Conservation (phyloP, 1,140 invertebrate genomes). For the Pygmarrhopalites habei region DNA sequence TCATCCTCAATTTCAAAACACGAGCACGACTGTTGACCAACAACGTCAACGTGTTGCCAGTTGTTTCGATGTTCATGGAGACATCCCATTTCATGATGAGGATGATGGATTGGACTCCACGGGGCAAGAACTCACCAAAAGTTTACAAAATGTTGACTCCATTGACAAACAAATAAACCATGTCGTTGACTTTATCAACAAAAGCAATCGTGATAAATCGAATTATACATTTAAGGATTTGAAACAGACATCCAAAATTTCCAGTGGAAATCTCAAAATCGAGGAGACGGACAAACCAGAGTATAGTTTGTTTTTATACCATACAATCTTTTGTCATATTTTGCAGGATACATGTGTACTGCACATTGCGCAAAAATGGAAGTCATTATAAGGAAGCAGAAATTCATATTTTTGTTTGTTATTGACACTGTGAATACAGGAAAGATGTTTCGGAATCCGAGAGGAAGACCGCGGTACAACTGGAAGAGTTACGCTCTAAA, state of each 20-base stretch:
- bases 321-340: no score
- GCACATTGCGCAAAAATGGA: no score
- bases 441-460: conserved; percentile 30
- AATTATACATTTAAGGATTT: no score
- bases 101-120: not conserved
- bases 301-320: no score
- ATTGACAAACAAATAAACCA: not conserved
- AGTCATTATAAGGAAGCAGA: no score
- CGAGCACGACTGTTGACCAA: no score
- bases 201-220: not conserved
- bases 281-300: no score
- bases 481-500: conserved; percentile 34
- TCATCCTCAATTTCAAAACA: not conserved
- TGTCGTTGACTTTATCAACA: not conserved
- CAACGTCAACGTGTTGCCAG: conserved; percentile 6
- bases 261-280: no score
- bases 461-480: conserved; percentile 29
- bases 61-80: not conserved
- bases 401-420: not conserved
- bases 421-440: conserved; percentile 12
- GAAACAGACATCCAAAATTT: no score
- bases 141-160: not conserved
- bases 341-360: no score
- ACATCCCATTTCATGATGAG: conserved; percentile 7
- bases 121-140: not conserved